Percentiles rank a stretch among this genome's conserved stretches.
These are phyloP conservation scores for Rhynchomys soricoides DNA, from an alignment of 2,113 vertebrate species.

Conservation along the genomic window DNA sequence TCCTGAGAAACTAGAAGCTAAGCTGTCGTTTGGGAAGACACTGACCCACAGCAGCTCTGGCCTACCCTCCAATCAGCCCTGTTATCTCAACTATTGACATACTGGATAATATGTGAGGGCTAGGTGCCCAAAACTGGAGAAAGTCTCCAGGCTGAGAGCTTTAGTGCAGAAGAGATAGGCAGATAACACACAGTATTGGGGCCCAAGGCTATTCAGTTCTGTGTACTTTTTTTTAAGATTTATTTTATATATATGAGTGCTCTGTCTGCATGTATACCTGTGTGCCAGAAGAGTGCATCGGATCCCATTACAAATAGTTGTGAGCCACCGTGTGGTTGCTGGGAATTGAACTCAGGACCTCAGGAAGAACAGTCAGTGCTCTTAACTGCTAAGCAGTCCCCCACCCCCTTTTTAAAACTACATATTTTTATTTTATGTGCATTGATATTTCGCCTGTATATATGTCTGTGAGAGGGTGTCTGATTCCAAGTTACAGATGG, in stretches of 20 bases:
- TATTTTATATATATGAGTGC: too few relatives aligned
- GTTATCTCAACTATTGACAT: not conserved
- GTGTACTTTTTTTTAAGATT: not conserved
- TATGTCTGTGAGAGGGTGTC: not conserved
- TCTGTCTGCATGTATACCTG: not conserved
- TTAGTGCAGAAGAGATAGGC: not conserved
- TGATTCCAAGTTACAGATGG: not conserved
- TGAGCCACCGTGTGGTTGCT: not conserved
- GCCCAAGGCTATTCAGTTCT: not conserved
- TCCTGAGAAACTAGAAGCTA: not conserved
- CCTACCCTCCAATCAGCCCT: not conserved
- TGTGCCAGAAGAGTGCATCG: not conserved
- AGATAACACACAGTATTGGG: not conserved
- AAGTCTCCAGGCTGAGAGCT: not conserved
- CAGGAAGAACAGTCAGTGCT: not conserved
- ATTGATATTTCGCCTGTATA: not conserved
- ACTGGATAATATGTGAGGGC: not conserved
- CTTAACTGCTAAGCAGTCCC: not conserved
- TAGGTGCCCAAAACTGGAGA: not conserved
- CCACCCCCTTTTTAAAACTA: not conserved
- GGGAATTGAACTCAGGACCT: not conserved
- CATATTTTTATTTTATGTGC: not conserved
- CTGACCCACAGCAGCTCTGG: not conserved
- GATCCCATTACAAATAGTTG: not conserved
- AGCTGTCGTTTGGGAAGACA: not conserved